A percentile compares a stretch with the other conserved stretches of the same genome.
phyloP scores from a whole-genome alignment of 2,113 vertebrate species.

The Melozone crissalis region DNA sequence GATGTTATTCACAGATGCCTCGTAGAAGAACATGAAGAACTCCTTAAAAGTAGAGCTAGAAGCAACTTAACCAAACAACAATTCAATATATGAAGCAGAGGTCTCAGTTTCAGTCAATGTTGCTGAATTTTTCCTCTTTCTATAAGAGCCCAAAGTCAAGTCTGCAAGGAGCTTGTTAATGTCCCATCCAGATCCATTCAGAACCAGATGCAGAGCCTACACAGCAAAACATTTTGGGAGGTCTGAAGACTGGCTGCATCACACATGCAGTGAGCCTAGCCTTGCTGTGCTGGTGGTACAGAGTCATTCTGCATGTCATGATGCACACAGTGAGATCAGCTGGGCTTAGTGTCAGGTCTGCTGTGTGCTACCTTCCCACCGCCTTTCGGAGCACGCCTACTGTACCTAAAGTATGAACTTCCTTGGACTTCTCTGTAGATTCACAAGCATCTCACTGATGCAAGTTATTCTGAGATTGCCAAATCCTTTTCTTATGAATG shows the following conservation, averaged over 20 bases:
- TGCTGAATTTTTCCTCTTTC: neutral
- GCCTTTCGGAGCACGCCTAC: neutral
- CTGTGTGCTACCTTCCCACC: neutral
- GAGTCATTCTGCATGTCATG: neutral
- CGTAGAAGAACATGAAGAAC: neutral
- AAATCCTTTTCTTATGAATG: slow-evolving; percentile 60
- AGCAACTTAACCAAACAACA: neutral
- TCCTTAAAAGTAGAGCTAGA: neutral
- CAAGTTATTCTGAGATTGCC: slow-evolving; percentile 62
- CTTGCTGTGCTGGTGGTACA: neutral
- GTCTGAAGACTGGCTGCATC: neutral
- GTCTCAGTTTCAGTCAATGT: neutral
- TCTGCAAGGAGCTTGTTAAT: neutral
- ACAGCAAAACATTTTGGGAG: neutral
- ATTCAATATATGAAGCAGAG: neutral
- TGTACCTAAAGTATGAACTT: slow-evolving; percentile 16
- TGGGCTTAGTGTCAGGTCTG: neutral
- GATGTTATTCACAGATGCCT: neutral
- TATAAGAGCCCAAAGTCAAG: neutral
- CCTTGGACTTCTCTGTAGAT: slow-evolving; percentile 61
- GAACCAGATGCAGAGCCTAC: neutral
- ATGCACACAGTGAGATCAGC: neutral
- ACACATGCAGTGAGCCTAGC: neutral
- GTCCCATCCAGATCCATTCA: neutral
- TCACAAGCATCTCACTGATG: slow-evolving; percentile 46